Conservation (phyloP, 2,888 invertebrate genomes). For the Agrenia bidenticulata region DNA sequence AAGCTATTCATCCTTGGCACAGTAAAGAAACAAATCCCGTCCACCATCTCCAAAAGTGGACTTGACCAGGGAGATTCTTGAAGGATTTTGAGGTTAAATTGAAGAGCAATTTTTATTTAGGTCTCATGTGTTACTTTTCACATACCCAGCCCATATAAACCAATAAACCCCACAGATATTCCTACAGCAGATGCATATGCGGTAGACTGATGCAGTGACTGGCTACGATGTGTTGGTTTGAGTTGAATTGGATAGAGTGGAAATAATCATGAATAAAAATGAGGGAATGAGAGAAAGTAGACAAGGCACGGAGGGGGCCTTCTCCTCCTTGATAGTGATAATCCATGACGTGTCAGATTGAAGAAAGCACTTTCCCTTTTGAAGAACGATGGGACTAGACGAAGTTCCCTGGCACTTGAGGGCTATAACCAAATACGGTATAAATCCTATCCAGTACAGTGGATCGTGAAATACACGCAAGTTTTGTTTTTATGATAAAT, state of each 20-base stretch:
- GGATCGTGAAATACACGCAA: conserved; percentile 5
- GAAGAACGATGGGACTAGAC: conserved; percentile 1
- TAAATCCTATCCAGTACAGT: not conserved
- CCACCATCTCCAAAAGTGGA: not conserved
- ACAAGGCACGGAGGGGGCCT: conserved; percentile 6
- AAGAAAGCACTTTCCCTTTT: conserved; percentile 15
- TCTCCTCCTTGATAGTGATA: conserved; percentile 16
- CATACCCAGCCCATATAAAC: too few species aligned
- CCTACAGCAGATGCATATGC: too few species aligned
- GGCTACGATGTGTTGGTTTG: too few species aligned
- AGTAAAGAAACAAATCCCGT: too few species aligned
- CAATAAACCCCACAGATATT: too few species aligned
- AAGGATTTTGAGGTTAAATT: conserved; percentile 7
- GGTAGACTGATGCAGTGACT: too few species aligned
- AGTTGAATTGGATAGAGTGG: not conserved
- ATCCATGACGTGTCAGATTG: conserved; percentile 28
- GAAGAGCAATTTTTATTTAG: not conserved
- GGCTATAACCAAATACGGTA: not conserved
- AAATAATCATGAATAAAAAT: conserved; percentile 22
- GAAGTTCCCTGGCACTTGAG: not conserved
- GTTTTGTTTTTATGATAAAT: conserved; percentile 33
- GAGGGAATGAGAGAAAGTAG: conserved; percentile 13
- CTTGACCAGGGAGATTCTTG: conserved; percentile 1
- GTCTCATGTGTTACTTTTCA: conserved; percentile 3
- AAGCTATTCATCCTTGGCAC: too few species aligned